phyloP scores from a whole-genome alignment of 2,888 invertebrate species.

The Leptopilina syphax region DNA sequence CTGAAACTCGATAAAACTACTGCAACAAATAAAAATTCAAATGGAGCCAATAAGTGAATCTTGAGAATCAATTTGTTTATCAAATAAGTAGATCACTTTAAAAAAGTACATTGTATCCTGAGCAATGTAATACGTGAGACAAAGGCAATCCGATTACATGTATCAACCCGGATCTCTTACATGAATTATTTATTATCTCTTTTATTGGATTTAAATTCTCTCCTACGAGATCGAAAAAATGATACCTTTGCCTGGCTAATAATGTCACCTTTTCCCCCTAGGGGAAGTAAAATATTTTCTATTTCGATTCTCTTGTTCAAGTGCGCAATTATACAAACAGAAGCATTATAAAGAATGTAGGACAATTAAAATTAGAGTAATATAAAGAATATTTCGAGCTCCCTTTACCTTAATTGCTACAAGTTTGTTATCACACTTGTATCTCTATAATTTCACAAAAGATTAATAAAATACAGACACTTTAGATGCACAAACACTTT shows the following conservation, averaged over 20 bases:
- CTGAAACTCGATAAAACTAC: no score
- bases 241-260: background rate
- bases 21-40: no score
- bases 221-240: background rate
- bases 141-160: constrained; percentile 10
- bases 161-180: constrained; percentile 22
- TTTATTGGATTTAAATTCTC: constrained; percentile 11
- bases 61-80: constrained; percentile 22
- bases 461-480: background rate
- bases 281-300: background rate
- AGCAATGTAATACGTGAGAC: background rate
- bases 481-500: background rate
- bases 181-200: constrained; percentile 27
- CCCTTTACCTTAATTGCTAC: no score
- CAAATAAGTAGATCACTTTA: constrained; percentile 24
- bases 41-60: background rate
- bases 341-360: no score
- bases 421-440: no score
- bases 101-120: background rate
- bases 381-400: no score
- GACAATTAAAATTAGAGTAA: no score
- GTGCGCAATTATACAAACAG: no score
- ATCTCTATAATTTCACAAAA: no score
- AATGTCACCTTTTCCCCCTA: background rate
- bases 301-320: no score